Percentiles rank a stretch among this genome's conserved stretches.
Conservation (phyloP, 2,113 vertebrate species). For the Petroica traversi region DNA sequence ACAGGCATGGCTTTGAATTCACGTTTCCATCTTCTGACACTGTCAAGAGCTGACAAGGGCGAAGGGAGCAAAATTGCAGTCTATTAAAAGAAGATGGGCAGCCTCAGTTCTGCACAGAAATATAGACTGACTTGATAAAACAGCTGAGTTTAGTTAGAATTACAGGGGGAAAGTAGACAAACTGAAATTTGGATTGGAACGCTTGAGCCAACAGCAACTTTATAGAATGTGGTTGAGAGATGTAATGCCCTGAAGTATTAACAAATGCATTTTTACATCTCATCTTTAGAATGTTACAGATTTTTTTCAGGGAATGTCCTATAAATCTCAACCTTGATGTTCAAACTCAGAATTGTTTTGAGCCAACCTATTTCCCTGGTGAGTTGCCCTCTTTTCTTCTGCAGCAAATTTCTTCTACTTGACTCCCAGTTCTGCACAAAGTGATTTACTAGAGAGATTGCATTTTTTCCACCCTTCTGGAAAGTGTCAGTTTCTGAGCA, state of each 20-base stretch:
- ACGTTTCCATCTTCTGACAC: background rate
- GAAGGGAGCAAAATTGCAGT: background rate
- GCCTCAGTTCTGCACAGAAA: background rate
- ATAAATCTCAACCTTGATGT: constrained; percentile 41
- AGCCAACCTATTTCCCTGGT: constrained; percentile 52
- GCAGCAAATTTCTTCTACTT: constrained; percentile 59
- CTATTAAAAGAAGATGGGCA: background rate
- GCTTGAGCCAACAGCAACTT: background rate
- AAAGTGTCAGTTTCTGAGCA: constrained; percentile 66
- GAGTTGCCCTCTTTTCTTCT: constrained; percentile 55
- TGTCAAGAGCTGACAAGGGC: background rate
- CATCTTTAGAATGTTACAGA: background rate
- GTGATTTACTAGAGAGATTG: constrained; percentile 67
- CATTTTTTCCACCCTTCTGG: constrained; percentile 34
- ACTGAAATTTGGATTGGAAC: background rate
- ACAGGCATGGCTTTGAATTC: fast-evolving
- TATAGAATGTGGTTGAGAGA: background rate
- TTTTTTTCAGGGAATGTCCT: background rate
- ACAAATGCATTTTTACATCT: constrained; percentile 1
- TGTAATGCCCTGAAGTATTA: background rate
- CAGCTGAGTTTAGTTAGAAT: background rate
- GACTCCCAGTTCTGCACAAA: constrained; percentile 61
- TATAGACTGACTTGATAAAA: background rate
- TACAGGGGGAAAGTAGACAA: background rate
- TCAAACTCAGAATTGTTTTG: constrained; percentile 32